Conservation (phyloP, 1,140 invertebrate genomes). For the Leptonema lineaticorne region DNA sequence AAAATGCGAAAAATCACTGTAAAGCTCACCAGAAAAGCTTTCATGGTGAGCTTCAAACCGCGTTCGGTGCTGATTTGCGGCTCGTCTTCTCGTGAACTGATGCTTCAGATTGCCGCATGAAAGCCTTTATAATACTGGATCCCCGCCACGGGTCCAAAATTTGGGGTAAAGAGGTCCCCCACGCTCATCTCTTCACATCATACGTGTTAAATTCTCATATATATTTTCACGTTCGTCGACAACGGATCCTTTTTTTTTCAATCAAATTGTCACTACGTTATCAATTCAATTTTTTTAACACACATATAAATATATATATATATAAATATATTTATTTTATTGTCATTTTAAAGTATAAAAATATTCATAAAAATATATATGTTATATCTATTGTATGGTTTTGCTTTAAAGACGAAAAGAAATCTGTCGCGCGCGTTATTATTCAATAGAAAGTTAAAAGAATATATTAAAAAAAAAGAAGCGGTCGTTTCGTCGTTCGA, state of each 20-base stretch:
- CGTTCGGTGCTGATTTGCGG: neutral
- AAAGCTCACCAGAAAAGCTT: slow-evolving; percentile 56
- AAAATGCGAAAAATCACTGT: no score
- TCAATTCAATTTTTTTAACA: neutral
- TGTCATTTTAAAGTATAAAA: no score
- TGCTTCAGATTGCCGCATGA: slow-evolving; percentile 48
- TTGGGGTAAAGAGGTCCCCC: neutral
- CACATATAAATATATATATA: no score
- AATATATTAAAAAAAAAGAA: no score
- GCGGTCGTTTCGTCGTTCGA: no score
- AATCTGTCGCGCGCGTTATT: no score
- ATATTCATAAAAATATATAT: no score
- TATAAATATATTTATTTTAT: no score
- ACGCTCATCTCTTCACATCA: neutral
- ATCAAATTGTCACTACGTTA: neutral
- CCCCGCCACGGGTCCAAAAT: slow-evolving; percentile 12
- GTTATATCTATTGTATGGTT: no score
- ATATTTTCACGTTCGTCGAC: neutral
- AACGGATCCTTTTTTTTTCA: neutral
- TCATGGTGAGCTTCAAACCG: slow-evolving; percentile 44
- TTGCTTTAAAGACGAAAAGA: no score
- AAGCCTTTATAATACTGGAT: slow-evolving; percentile 50
- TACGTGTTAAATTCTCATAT: no score
- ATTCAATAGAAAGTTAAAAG: no score
- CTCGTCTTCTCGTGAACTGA: slow-evolving; percentile 29